Conservation (phyloP, 2,797 vertebrate species). For the Petrocephalus sullivani region DNA sequence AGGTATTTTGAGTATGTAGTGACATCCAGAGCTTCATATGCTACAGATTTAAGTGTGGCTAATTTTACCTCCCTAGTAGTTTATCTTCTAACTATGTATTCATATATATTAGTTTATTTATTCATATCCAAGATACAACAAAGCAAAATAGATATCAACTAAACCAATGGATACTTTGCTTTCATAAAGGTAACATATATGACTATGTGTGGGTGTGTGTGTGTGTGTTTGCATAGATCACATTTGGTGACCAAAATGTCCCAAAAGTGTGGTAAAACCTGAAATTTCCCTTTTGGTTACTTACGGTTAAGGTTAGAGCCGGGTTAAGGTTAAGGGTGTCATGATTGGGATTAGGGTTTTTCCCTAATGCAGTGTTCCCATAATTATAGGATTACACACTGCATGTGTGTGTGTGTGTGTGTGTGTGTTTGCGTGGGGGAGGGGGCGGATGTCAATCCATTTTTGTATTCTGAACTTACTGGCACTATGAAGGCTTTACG, state of each 20-base stretch:
- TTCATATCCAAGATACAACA: neutral
- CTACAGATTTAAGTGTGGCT: neutral
- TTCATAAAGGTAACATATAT: neutral
- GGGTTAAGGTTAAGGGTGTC: too few relatives aligned
- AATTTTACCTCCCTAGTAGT: neutral
- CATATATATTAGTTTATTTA: neutral
- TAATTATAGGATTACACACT: neutral
- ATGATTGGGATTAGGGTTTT: too few relatives aligned
- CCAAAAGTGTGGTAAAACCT: neutral
- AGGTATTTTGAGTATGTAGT: neutral
- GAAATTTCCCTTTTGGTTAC: too few relatives aligned
- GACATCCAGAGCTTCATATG: neutral
- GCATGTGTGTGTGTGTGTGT: neutral
- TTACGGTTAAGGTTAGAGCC: too few relatives aligned
- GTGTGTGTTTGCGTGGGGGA: neutral
- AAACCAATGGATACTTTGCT: neutral
- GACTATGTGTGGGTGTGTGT: neutral
- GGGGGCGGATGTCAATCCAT: neutral
- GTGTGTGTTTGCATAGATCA: neutral
- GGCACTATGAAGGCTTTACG: neutral
- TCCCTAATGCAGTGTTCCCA: too few relatives aligned
- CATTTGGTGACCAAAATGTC: neutral
- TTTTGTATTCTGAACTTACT: neutral
- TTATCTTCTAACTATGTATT: neutral
- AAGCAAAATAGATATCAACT: neutral